Conservation (phyloP, 2,888 invertebrate species). For the Spisula subtruncata region DNA sequence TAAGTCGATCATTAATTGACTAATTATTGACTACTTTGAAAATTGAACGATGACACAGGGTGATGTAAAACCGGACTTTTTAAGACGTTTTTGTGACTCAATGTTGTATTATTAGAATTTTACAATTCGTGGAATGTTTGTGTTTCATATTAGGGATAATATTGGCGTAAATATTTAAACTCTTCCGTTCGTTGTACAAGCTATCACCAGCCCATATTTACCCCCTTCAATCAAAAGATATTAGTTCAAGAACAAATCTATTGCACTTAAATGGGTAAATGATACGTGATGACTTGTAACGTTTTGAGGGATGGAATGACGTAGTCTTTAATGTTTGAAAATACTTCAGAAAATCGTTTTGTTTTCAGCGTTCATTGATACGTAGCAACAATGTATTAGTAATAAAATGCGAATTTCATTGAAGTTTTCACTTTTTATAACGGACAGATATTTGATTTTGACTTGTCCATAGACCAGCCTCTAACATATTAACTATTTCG, state of each 20-base stretch:
- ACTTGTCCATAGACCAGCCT: too few species aligned
- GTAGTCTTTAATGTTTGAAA: not conserved
- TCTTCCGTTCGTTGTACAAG: conserved; percentile 1
- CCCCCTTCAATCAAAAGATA: not conserved
- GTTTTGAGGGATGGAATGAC: not conserved
- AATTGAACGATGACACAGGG: not conserved
- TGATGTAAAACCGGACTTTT: not conserved
- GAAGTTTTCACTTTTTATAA: not conserved
- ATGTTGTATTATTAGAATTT: not conserved
- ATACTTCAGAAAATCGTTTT: not conserved
- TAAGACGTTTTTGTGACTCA: conserved; percentile 8
- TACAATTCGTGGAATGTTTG: conserved; percentile 14
- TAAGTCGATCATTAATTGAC: conserved; percentile 40
- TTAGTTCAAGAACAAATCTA: not conserved
- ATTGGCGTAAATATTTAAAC: conserved; percentile 19
- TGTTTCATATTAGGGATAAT: not conserved
- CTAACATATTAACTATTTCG: too few species aligned
- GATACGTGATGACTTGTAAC: conserved; percentile 2
- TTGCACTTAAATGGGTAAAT: conserved; percentile 2
- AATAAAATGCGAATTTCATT: not conserved
- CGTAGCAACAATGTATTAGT: too few species aligned
- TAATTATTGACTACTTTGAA: not conserved
- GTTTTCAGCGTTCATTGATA: not conserved
- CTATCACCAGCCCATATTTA: conserved; percentile 3
- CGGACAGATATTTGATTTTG: too few species aligned